A percentile compares a stretch with the other conserved stretches of the same genome.
Conservation (phyloP, 53 echinoderm and acorn worm genomes). For the Pentamera pediparva region DNA sequence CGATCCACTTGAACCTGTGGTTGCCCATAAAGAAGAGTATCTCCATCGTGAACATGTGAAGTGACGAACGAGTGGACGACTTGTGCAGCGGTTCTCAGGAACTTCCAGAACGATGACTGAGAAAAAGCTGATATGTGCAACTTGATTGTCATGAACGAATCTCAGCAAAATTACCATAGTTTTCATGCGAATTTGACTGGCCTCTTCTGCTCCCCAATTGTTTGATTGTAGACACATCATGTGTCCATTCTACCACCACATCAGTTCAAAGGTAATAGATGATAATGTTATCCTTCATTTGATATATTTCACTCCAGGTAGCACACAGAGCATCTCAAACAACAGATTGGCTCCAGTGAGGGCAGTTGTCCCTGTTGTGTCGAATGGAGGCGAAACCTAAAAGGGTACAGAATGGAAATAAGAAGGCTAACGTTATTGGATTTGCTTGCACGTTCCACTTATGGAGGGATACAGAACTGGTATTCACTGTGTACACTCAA, state of each 20-base stretch:
- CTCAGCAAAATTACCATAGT: neutral
- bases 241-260: too few relatives aligned
- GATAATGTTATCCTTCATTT: neutral
- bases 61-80: neutral
- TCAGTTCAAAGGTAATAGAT: too few relatives aligned
- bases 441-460: too few relatives aligned
- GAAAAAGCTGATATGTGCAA: too few relatives aligned
- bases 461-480: too few relatives aligned
- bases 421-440: too few relatives aligned
- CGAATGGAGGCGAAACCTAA: constrained; percentile 86
- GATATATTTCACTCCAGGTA: constrained; percentile 79
- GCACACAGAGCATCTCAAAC: constrained; percentile 89
- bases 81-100: too few relatives aligned
- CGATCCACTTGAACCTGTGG: too few relatives aligned
- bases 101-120: too few relatives aligned
- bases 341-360: constrained; percentile 75
- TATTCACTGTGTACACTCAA: too few relatives aligned
- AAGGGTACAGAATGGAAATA: too few relatives aligned
- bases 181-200: neutral
- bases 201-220: neutral
- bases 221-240: neutral
- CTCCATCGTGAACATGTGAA: neutral
- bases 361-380: constrained; percentile 74
- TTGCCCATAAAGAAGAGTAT: neutral
- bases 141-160: neutral